phyloP scores from a whole-genome alignment of 2,113 vertebrate genomes.

The Aldabrachelys gigantea region DNA sequence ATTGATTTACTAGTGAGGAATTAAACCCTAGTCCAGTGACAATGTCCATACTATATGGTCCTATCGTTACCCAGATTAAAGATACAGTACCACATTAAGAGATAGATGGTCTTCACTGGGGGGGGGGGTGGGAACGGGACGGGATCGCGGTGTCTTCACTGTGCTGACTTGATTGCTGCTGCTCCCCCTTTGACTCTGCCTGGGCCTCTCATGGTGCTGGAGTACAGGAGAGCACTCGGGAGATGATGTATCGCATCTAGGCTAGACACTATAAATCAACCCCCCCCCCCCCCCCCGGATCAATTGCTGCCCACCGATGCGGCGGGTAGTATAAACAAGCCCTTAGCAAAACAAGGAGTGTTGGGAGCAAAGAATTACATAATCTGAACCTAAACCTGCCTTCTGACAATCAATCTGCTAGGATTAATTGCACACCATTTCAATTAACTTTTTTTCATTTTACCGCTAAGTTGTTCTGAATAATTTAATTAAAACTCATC shows the following conservation, averaged over 20 bases:
- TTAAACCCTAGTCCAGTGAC: conserved; percentile 4
- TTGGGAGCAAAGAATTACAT: background rate
- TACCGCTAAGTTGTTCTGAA: conserved; percentile 18
- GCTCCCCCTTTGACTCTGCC: too few species aligned
- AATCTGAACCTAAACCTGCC: conserved; percentile 7
- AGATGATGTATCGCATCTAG: too few species aligned
- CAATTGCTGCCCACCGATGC: too few species aligned
- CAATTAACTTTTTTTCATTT: conserved; percentile 26
- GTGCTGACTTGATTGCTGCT: too few species aligned
- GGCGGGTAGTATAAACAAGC: too few species aligned
- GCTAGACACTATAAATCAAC: too few species aligned
- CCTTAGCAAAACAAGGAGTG: background rate
- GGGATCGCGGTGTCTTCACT: too few species aligned
- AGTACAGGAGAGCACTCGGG: too few species aligned
- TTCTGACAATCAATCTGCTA: conserved; percentile 5
- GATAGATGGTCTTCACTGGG: background rate
- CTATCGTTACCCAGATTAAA: conserved; percentile 23
- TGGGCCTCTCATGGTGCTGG: too few species aligned
- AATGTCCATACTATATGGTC: background rate
- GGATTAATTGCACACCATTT: conserved; percentile 20
- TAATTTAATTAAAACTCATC: background rate
- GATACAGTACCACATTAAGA: conserved; percentile 20
- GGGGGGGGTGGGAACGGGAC: too few species aligned
- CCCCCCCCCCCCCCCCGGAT: too few species aligned
- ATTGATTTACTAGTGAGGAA: background rate